phyloP scores from a whole-genome alignment of 1,140 invertebrate species.

The Augochlora pura region DNA sequence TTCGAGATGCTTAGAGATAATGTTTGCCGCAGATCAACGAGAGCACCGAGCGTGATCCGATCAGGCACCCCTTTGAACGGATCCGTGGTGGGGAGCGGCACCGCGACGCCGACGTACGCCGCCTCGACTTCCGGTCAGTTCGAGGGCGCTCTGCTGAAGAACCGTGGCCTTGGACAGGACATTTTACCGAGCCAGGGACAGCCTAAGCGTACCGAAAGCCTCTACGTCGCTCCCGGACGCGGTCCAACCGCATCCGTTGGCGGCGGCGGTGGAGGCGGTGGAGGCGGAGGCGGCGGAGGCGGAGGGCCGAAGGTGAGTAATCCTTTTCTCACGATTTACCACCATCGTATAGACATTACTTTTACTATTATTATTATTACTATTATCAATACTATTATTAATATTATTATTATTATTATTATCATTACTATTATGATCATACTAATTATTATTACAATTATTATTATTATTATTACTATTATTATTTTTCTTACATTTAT shows the following conservation, averaged over 20 bases:
- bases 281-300: slow-evolving; percentile 58
- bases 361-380: neutral
- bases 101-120: slow-evolving; percentile 79
- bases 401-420: no score
- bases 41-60: slow-evolving; percentile 79
- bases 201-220: slow-evolving; percentile 93
- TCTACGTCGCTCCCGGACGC: slow-evolving; percentile 82
- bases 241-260: slow-evolving; percentile 71
- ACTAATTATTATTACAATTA: no score
- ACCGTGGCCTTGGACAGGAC: slow-evolving; percentile 90
- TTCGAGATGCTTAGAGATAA: neutral
- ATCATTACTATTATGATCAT: no score
- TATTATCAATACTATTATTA: no score
- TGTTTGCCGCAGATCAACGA: slow-evolving; percentile 71
- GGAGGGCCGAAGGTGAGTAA: slow-evolving; percentile 72
- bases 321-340: slow-evolving; percentile 26
- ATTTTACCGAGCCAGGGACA: slow-evolving; percentile 91
- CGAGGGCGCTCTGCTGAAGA: slow-evolving; percentile 89
- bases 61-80: slow-evolving; percentile 75
- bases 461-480: no score
- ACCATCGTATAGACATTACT: slow-evolving; percentile 26
- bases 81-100: slow-evolving; percentile 79
- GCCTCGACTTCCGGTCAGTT: slow-evolving; percentile 82
- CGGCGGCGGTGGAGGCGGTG: slow-evolving; percentile 66
- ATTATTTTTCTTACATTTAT: slow-evolving; percentile 21